Conservation (phyloP, 2,113 vertebrate genomes). For the Mellivora capensis region DNA sequence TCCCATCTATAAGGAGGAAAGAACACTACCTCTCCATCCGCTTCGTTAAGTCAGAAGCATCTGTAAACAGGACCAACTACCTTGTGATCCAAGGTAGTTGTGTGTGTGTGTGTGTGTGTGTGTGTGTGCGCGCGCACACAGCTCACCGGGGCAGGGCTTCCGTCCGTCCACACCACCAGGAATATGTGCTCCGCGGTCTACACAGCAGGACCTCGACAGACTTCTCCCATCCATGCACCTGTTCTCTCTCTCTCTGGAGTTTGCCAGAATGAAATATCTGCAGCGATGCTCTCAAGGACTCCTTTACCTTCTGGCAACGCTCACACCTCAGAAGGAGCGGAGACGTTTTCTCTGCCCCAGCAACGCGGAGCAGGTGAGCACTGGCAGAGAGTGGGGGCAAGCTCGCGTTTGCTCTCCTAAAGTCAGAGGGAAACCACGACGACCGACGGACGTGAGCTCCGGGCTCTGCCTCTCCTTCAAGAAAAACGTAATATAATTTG, state of each 20-base stretch:
- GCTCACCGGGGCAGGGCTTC: rapidly evolving
- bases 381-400: neutral
- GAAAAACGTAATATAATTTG: constrained; percentile 18
- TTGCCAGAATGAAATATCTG: neutral
- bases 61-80: neutral
- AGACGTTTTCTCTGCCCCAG: neutral
- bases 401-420: neutral
- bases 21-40: rapidly evolving
- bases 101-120: no score
- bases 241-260: neutral
- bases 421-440: neutral
- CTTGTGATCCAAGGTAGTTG: neutral
- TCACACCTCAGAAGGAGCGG: neutral
- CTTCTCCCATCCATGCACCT: neutral
- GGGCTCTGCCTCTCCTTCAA: neutral
- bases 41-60: neutral
- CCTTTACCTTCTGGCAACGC: neutral
- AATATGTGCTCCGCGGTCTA: rapidly evolving
- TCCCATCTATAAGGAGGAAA: neutral
- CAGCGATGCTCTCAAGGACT: neutral
- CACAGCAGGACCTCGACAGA: neutral
- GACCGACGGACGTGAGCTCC: neutral
- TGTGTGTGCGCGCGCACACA: neutral
- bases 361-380: neutral
- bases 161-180: neutral